Base-by-base conservation (phyloP, 2,797 vertebrate genomes). In the Sciurus carolinensis region DNA sequence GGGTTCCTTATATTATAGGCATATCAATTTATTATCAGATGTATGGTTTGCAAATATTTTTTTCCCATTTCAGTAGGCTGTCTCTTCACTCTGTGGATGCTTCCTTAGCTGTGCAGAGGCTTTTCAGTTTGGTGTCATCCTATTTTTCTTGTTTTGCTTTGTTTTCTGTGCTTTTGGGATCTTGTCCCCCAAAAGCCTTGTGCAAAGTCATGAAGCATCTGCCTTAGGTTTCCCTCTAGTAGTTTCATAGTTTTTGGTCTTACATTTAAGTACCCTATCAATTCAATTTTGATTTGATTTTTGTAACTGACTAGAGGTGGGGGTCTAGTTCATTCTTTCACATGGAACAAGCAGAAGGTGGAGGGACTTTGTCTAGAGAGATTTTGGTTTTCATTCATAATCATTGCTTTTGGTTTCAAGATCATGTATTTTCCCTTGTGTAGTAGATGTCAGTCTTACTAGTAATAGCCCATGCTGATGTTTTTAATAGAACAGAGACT, bases 401-500 rank as follows among this genome's bases (percentile, higher is more conserved):
- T 62, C n/a, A 6, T 36, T 80, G 18, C 67, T 94, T 88, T 86
- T 67, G 44, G 10, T 79, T 87, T 92, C 36, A 83, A 66, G 26
- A 17, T 54, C 9, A 15, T 93, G 79, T 89, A 66, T 92, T 97
- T 57, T 89, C 73, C 86, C 42, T 66, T 11, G 2, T 85, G 10
- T 57, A 66, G 2, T 85, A 47, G 44, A 59, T 80, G 30, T 80
- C 83, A 79, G 42, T 72, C 42, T 94, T 71, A 39, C 42, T 91
- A 80, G 44, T 93, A 71, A 88, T 54, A 59, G 13, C 44, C 94
- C 64, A 91, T 62, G 24, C 50, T 91, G 71, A 20, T 39, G 90
- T 73, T 64, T 72, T 77, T 75, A 71, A 62, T 64, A 36, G 50
- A 87, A 76, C 30, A 47, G 11, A 67, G 62, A 12, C 28, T 62